Evolutionary conservation across 2,888 invertebrate species (phyloP).

Genomic region (Osmoderma eremita): DNA sequence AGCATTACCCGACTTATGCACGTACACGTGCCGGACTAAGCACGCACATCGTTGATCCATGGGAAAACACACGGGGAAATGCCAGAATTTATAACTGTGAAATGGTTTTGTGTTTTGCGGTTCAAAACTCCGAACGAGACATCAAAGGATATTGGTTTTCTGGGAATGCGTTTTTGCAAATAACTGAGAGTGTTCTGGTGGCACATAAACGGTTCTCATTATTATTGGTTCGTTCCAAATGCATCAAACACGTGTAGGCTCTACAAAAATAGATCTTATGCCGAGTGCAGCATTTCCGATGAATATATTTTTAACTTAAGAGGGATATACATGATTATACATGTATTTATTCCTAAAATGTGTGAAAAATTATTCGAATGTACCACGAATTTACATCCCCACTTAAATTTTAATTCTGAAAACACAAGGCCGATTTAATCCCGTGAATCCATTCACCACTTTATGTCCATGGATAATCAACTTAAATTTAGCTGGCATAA

Average conservation of each 20-base stretch:
- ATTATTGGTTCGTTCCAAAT: not conserved
- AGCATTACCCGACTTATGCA: not conserved
- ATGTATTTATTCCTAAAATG: conserved; percentile 6
- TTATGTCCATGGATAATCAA: not conserved
- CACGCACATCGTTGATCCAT: conserved; percentile 42
- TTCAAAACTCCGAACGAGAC: conserved; percentile 41
- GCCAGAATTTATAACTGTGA: conserved; percentile 33
- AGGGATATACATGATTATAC: not conserved
- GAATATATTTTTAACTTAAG: conserved; percentile 11
- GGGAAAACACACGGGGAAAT: conserved; percentile 44
- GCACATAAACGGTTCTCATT: not conserved
- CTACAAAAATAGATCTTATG: not conserved
- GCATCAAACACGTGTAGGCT: not conserved
- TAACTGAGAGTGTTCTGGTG: not conserved
- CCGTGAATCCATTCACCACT: no score
- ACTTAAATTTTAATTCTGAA: no score
- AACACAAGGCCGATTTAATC: no score
- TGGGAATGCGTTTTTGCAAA: conserved; percentile 15
- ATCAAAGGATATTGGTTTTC: conserved; percentile 38
- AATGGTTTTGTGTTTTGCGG: conserved; percentile 39
- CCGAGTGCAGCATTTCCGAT: not conserved
- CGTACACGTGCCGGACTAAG: no score
- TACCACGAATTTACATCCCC: no score
- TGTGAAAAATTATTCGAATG: no score
- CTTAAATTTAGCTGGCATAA: no score